Base-by-base conservation (phyloP, 2,113 vertebrate genomes). In the Lepus americanus region DNA sequence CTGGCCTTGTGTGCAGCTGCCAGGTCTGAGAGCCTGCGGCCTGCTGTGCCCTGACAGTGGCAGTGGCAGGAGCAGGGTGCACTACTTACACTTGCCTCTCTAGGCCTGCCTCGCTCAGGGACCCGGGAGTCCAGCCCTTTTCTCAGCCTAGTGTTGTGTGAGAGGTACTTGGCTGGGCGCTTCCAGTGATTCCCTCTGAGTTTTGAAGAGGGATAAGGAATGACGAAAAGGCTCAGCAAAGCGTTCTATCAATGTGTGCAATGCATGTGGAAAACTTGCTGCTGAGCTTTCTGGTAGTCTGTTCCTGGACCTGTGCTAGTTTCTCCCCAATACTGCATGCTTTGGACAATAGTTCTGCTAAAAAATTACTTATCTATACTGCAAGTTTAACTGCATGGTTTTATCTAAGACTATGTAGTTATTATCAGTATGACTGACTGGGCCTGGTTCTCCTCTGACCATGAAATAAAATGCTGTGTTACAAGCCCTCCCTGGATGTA, bases 281-380 rank as follows among this genome's bases (percentile, higher is more conserved):
- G 20, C 33, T 69, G 22, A 66, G 94, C 51, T 80, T 85, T 81
- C 67, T 87, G n/a, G n/a, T 78, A 31, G 20, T 64, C 49, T 12
- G 49, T 23, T 78, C n/a, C 33, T 72, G 33, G 6, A 3, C 22
- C 17, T 39, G 9, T 59, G n/a, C 8, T 64, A 8, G 55, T 90
- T 86, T 89, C 64, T 63, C n/a, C 49, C 63, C 44, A 86, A 70
- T 80, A 72, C 23, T 95, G 29, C 12, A 39, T 64, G 20, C 90
- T 94, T 96, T 14, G 39, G n/a, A 78, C 36, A 39, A 44, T n/a
- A 79, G 2, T 78, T 29, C 53, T 55, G 64, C 8, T 90, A 63
- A 93, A 67, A 66, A 55, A 27, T 76, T 36, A 63, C 81, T 89
- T 86, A 70, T 84, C 76, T 83, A 44, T 67, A 86, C 79, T 87